Evolutionary conservation across 2,888 invertebrate species (phyloP), one percentile per base, ranked within the genome.

Genomic region (Hypercompe scribonia): DNA sequence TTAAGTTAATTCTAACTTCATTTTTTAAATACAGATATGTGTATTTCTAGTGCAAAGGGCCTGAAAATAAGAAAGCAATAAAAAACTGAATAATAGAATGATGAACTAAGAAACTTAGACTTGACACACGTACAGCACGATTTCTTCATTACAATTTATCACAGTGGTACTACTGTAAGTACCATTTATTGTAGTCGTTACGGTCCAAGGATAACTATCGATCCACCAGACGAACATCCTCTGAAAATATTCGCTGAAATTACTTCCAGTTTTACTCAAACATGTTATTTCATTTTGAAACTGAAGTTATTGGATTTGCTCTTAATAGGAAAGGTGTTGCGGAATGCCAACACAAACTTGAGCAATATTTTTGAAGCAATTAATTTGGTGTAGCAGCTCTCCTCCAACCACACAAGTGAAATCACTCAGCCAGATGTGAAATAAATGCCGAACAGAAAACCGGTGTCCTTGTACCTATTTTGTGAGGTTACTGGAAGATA

Each of bases 141-240:
- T 54, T 21, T 54, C 2, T 28, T 54, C 13, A n/a, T n/a, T 54
- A 54, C 24, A 54, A 11, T 28, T 39, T 28, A 10, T 28, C 39
- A 3, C 39, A 1, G 28, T 15, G n/a, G 42, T 42, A 31, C 65
- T 66, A 42, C 42, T 66, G 42, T 11, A 31, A 31, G 18, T 42
- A 66, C 11, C 31, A 28, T 21, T 10, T n/a, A 42, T 42, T 66
- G 31, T 66, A 42, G 3, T 11, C 8, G 65, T 42, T 31, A 66
- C 65, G 65, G 42, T 31, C 65, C 65, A 28, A 42, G 31, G 65
- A 66, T 42, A 21, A 42, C 65, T 42, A 66, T 66, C 42, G 65
- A 66, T 31, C 65, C 31, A 42, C 18, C 42, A n/a, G 28, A 0
- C 28, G 65, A 36, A 36, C 28, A 3, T 28, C 21, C 31, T 31